Evolutionary conservation across 2,113 vertebrate genomes (phyloP).

Genomic region (Dermatemys mawii): DNA sequence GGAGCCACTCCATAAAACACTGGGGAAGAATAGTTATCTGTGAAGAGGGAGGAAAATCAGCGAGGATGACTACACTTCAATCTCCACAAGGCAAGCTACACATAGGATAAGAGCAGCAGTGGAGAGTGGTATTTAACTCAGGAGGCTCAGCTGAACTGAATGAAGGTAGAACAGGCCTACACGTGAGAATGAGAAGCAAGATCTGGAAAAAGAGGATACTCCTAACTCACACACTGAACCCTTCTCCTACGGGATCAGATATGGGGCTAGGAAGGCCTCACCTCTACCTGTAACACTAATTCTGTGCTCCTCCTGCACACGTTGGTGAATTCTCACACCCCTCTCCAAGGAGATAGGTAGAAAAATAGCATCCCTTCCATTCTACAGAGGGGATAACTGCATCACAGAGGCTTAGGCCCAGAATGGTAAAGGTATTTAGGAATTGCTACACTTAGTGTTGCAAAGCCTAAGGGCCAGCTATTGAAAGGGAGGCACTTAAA

Average conservation of each 20-base stretch:
- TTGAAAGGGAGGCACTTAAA: not conserved
- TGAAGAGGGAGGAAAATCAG: not conserved
- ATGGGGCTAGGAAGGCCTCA: not conserved
- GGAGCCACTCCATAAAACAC: not conserved
- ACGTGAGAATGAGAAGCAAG: not conserved
- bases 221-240: not conserved
- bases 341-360: not conserved
- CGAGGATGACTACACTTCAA: not conserved
- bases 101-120: not conserved
- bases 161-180: not conserved
- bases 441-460: not conserved
- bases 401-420: not conserved
- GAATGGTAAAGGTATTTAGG: not conserved
- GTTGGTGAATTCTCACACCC: not conserved
- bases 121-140: not conserved
- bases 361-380: not conserved
- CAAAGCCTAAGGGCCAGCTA: not conserved
- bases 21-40: not conserved
- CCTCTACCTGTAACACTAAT: not conserved
- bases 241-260: not conserved
- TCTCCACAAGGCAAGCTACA: not conserved
- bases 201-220: not conserved
- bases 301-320: not conserved
- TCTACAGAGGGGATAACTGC: not conserved
- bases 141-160: not conserved